Evolutionary conservation across 2,113 vertebrate species (phyloP).

Genomic region (Tachuris rubrigastra): DNA sequence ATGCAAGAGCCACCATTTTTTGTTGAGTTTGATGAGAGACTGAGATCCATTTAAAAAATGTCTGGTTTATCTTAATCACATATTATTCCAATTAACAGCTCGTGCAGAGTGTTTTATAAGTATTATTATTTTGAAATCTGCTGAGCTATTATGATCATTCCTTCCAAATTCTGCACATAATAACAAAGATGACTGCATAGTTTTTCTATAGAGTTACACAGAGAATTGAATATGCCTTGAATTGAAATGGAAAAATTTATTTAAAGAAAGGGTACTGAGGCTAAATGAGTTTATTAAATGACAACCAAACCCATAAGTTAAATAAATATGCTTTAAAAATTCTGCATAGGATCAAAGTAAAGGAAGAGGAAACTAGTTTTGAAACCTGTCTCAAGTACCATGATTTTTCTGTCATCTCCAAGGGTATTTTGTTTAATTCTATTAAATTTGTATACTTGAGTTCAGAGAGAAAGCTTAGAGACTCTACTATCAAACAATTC

Average conservation of each 20-base stretch:
- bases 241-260: neutral
- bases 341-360: neutral
- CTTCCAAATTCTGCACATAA: neutral
- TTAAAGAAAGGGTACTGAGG: neutral
- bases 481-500: neutral
- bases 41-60: neutral
- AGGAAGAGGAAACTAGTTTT: neutral
- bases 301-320: neutral
- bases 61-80: neutral
- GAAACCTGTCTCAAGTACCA: neutral
- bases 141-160: neutral
- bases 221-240: neutral
- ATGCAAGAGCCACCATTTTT: neutral
- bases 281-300: neutral
- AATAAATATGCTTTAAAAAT: neutral
- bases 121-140: conserved; percentile 10
- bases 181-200: neutral
- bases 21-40: neutral
- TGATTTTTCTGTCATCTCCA: neutral
- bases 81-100: conserved; percentile 19
- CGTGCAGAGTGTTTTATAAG: neutral
- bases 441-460: neutral
- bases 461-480: neutral
- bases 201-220: neutral
- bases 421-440: neutral